A percentile compares a stretch with the other conserved stretches of the same genome.
Evolutionary conservation across 1,140 invertebrate species (phyloP).

Genomic region (Leptoteleia sp.): DNA sequence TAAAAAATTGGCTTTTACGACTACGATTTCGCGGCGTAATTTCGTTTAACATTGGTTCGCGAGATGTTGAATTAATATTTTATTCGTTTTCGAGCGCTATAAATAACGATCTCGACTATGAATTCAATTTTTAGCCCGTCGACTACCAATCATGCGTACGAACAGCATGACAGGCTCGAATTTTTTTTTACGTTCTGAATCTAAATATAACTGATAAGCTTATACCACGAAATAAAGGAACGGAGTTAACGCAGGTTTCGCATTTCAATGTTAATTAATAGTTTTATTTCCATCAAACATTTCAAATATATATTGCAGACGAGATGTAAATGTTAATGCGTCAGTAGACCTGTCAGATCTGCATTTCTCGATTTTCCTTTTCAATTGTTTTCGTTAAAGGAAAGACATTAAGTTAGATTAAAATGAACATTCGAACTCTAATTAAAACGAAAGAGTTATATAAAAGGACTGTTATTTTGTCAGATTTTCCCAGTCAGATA

Average conservation of each 20-base stretch:
- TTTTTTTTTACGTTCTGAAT: slow-evolving; percentile 26
- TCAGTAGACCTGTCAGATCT: too few relatives aligned
- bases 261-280: slow-evolving; percentile 14
- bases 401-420: too few relatives aligned
- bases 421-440: too few relatives aligned
- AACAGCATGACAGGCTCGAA: slow-evolving; percentile 25
- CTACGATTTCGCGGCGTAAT: neutral
- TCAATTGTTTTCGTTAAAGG: too few relatives aligned
- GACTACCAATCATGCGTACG: slow-evolving; percentile 37
- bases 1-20: neutral
- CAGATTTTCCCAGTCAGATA: too few relatives aligned
- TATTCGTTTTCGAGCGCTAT: slow-evolving; percentile 20
- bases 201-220: slow-evolving; percentile 12
- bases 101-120: slow-evolving; percentile 32
- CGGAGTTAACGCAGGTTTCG: slow-evolving; percentile 16
- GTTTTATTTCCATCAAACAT: slow-evolving; percentile 1
- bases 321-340: too few relatives aligned
- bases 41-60: slow-evolving; percentile 8
- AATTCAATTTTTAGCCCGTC: slow-evolving; percentile 51
- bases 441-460: too few relatives aligned
- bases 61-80: slow-evolving; percentile 23
- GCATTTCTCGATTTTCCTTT: too few relatives aligned
- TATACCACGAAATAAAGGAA: slow-evolving; percentile 24
- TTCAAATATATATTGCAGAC: too few relatives aligned
- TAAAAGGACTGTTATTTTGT: too few relatives aligned